These are phyloP conservation scores for Rhodophaea formosa DNA, from an alignment of 2,888 invertebrate species.

Conservation along the genomic window DNA sequence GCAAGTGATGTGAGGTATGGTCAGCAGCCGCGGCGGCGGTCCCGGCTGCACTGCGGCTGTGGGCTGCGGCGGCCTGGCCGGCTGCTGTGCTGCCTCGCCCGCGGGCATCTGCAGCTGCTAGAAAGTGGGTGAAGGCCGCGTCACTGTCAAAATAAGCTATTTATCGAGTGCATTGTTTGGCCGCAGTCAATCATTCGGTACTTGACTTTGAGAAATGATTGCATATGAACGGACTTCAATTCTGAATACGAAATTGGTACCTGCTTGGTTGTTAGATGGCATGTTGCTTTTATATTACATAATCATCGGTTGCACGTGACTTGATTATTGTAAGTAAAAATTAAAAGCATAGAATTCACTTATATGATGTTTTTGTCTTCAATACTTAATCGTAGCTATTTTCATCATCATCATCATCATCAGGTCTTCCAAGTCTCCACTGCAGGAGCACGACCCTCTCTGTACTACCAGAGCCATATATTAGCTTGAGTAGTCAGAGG, in stretches of 20 bases:
- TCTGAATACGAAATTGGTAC: background rate
- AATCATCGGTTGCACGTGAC: background rate
- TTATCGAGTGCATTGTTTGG: constrained; percentile 9
- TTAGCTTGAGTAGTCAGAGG: too few relatives aligned
- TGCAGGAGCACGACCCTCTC: too few relatives aligned
- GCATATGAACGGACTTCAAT: background rate
- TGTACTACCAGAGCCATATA: too few relatives aligned
- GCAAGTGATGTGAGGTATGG: background rate
- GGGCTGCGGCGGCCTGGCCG: background rate
- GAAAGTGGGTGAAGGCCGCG: constrained; percentile 22
- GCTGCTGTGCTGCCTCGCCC: background rate
- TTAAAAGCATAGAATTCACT: background rate
- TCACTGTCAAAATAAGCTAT: constrained; percentile 14
- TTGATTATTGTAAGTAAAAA: background rate
- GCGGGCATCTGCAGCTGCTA: constrained; percentile 15
- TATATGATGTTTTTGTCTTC: too few relatives aligned
- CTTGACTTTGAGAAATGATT: constrained; percentile 13
- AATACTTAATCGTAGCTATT: too few relatives aligned
- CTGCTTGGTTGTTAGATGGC: background rate
- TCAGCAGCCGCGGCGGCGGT: background rate
- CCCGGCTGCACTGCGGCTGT: background rate
- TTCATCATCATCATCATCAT: too few relatives aligned
- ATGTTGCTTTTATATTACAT: background rate
- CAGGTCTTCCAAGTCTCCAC: too few relatives aligned
- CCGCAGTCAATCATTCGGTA: constrained; percentile 5